Percentiles rank a stretch among this genome's conserved stretches.
phyloP scores from a whole-genome alignment of 2,888 invertebrate species.

The Idaea aversata region DNA sequence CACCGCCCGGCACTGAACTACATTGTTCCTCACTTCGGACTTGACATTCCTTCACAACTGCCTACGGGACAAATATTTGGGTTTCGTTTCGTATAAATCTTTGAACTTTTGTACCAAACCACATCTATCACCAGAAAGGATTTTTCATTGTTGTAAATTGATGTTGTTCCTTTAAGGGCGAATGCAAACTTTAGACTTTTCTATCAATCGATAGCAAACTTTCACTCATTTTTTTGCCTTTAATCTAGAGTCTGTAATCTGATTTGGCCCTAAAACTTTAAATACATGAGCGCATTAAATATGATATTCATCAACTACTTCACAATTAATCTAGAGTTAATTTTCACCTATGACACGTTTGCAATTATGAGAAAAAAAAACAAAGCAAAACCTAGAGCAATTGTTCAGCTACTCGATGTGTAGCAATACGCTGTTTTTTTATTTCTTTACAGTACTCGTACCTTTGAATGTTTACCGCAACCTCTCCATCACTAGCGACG shows the following conservation, averaged over 20 bases:
- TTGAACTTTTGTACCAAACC: background rate
- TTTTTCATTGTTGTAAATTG: background rate
- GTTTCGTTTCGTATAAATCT: background rate
- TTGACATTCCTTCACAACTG: background rate
- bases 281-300: too few relatives aligned
- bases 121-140: background rate
- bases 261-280: too few relatives aligned
- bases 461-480: conserved; percentile 39
- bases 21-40: background rate
- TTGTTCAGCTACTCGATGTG: conserved; percentile 34
- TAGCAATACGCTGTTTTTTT: conserved; percentile 29
- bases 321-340: background rate
- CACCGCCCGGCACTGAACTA: background rate
- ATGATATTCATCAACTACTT: background rate
- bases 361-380: conserved; percentile 12
- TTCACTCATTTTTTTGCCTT: too few relatives aligned
- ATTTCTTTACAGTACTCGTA: conserved; percentile 14
- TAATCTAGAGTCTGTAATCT: too few relatives aligned
- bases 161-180: background rate
- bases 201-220: too few relatives aligned
- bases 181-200: too few relatives aligned
- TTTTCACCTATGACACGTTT: background rate
- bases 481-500: conserved; percentile 22
- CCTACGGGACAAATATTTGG: background rate
- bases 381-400: conserved; percentile 20